Conservation (phyloP, 1,140 invertebrate genomes). For the Cherax quadricarinatus region DNA sequence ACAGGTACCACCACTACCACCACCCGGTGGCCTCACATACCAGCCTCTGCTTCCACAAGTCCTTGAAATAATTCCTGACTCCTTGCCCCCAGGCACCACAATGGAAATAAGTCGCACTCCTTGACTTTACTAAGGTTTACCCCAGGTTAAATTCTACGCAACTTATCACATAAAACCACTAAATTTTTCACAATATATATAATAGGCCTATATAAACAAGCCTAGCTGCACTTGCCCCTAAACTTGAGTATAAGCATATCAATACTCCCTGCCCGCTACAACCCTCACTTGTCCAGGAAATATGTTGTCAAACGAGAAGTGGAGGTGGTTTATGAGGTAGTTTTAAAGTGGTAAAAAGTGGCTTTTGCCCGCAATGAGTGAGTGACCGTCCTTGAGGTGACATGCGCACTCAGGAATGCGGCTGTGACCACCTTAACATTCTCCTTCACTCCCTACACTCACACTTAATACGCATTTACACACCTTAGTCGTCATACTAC, state of each 20-base stretch:
- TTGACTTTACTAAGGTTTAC: too few species aligned
- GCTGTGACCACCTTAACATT: slow-evolving; percentile 17
- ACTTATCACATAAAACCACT: too few species aligned
- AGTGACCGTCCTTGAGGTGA: slow-evolving; percentile 50
- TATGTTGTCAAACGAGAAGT: not conserved
- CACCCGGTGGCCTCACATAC: not conserved
- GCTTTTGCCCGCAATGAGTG: not conserved
- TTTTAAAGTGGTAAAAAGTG: not conserved
- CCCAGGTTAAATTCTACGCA: too few species aligned
- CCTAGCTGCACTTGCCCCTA: too few species aligned
- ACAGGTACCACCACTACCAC: too few species aligned
- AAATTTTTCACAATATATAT: too few species aligned
- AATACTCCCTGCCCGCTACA: too few species aligned
- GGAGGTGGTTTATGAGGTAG: not conserved
- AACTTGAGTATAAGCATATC: too few species aligned
- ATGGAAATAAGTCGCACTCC: too few species aligned
- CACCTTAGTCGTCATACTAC: too few species aligned
- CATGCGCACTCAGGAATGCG: slow-evolving; percentile 56
- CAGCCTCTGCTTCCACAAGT: not conserved
- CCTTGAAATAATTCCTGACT: not conserved
- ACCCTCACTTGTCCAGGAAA: not conserved
- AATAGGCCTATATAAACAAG: too few species aligned
- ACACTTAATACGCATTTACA: not conserved
- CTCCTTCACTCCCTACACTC: slow-evolving; percentile 6
- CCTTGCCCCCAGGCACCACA: not conserved